Base-by-base conservation (phyloP, 2,888 invertebrate species). In the Arctia plantaginis region DNA sequence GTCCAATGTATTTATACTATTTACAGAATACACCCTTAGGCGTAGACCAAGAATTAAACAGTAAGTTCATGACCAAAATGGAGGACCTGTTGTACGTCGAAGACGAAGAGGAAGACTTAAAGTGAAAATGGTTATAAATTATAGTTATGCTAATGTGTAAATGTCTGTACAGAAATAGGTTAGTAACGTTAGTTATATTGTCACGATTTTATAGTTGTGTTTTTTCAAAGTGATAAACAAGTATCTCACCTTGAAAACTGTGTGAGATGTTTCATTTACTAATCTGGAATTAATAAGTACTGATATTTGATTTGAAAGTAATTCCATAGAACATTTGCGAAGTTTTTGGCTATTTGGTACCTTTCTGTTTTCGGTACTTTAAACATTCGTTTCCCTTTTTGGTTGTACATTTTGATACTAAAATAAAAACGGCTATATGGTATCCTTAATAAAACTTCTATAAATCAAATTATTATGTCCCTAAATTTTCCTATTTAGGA, bases 51-150 rank as follows among this genome's bases (percentile, higher is more conserved):
- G 89, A 92, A 47, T 71, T 94, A 64, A 92, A 90, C 83, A 93
- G 92, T 80, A 94, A 94, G 82, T 94, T 95, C 68, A 91, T 92
- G 90, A 93, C 93, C 3, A 94, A 94, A 85, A 93, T 94, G 93
- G 94, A 95, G 55, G 94, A 95, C 72, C 76, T 95, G 35, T 85
- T 94, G 3, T 95, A 93, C 81, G 94, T 93, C 0, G 95, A 95
- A 79, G 95, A 95, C n/a, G 95, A 94, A 15, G 94, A 94, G 64
- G 94, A 92, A 12, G 94, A 95, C 78, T 85, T 95, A 1, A 95
- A 95, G 85, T 95, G 89, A 93, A 86, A 39, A 66, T 64, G 47
- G 44, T 55, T 35, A 59, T 82, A 80, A 70, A 83, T 75, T 83
- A 72, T 77, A 80, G 76, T 41, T 68, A 68, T 86, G 44, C 18